Conservation (phyloP, 2,797 vertebrate genomes). For the Enteromius unitaeniatus region DNA sequence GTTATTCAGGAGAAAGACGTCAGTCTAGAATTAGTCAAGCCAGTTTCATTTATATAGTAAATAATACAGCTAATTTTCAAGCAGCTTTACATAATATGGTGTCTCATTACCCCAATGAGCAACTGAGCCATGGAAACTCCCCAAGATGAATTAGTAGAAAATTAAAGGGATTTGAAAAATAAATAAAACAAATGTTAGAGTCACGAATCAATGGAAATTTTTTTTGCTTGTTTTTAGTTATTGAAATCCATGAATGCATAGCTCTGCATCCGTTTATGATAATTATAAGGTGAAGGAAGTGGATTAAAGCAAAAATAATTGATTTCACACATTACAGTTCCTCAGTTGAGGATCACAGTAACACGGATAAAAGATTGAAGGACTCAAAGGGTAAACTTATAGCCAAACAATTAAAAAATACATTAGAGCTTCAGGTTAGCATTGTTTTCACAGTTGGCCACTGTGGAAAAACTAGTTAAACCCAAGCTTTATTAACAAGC, state of each 20-base stretch:
- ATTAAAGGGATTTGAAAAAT: background rate
- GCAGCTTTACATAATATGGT: slow-evolving; percentile 6
- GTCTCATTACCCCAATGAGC: background rate
- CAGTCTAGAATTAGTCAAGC: slow-evolving; percentile 7
- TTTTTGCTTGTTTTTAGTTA: background rate
- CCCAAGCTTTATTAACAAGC: background rate
- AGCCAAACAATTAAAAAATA: background rate
- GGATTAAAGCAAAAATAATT: slow-evolving; percentile 4
- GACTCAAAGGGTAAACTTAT: too few relatives aligned
- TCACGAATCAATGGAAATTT: background rate
- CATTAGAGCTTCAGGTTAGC: background rate
- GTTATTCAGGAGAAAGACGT: background rate
- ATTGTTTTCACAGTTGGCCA: background rate
- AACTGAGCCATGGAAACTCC: background rate
- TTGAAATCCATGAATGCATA: background rate
- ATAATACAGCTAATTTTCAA: background rate
- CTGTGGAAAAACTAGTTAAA: background rate
- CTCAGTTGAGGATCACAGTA: background rate
- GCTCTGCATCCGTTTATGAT: background rate
- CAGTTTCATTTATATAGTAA: background rate
- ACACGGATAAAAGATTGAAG: background rate
- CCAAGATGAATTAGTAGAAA: background rate
- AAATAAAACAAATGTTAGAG: background rate
- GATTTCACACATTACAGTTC: background rate
- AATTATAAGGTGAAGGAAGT: background rate